Base-by-base conservation (phyloP, 2,888 invertebrate genomes). In the Macaria notata region DNA sequence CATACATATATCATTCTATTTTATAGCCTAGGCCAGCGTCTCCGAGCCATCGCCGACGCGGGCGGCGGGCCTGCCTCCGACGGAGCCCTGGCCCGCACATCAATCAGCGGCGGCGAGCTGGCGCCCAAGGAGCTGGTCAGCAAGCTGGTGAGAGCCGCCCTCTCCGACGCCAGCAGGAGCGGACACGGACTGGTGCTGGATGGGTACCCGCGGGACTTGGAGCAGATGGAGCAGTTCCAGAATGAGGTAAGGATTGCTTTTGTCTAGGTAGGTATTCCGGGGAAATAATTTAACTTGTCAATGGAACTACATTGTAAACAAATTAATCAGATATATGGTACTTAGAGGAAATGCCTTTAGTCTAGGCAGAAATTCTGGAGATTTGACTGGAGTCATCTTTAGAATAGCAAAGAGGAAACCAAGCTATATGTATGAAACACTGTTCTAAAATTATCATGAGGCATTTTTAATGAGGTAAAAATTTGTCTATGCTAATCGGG, bases 171-270 rank as follows among this genome's bases (percentile, higher is more conserved):
- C 0, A 84, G 88, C 2, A 84, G 94, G 60, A 86, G 88, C 42
- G 94, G 93, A 5, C 94, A 94, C 30, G 98, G 98, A 3, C 94
- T 98, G 58, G 94, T 99, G 56, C 94, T 99, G 54, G 99, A 99
- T 74, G 99, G 99, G 0, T 99, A 96, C 81, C 99, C 99, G 0
- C 92, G 99, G 55, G 98, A 98, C 75, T 89, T 98, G 78, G 94
- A 95, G 49, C 99, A 99, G 90, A 95, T 97, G 68, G 93, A 94
- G 52, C 94, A 95, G 74, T 99, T 99, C 81, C 97, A 99, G 85
- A 94, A 93, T 56, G 97, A 97, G 94, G 98, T 98, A 73, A 78
- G 29, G 42, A 33, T 33, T 33, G 4, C 33, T 33, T 33, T 33
- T 33, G 4, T 33, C 6, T 33, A 4, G 33, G 4, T 33, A 4